Base-by-base conservation (phyloP, 2,113 vertebrate species). In the Sterna hirundo region DNA sequence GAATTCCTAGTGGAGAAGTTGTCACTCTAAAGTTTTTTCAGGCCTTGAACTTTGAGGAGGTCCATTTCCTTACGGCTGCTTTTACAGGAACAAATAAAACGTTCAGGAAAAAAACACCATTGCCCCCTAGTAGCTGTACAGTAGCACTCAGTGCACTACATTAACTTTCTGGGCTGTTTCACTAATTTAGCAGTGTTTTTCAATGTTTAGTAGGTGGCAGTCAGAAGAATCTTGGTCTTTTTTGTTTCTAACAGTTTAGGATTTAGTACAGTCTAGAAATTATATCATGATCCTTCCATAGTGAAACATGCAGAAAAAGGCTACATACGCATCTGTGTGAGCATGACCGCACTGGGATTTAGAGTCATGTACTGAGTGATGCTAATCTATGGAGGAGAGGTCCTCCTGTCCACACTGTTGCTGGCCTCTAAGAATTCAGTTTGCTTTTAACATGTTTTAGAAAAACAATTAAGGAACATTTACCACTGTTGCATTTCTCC, bases 261-360 rank as follows among this genome's bases (percentile, higher is more conserved):
- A 18, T 57, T 83, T 29, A 38, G 40, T 74, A 64, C 2, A 20
- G 17, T n/a, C 36, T 81, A 15, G 44, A 66, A 81, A 47, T 44
- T 10, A 15, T 30, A 18, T 12, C 4, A 6, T 49, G 14, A 27
- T 25, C 42, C 19, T 90, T 88, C 54, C 9, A 3, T 3, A 64
- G 15, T 22, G n/a, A 26, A 19, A 16, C 6, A 5, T 16, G 29
- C 77, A 60, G 44, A 16, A 0, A 84, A 78, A 80, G 0, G 17
- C 8, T 47, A 17, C 5, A 1, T 38, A 17, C 5, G 1, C 1
- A 2, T 47, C 15, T 51, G 25, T 26, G 38, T 38, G 29, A 54
- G 8, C 6, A 0, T 9, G 12, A 58, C 16, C 14, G 23, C 21
- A 3, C 1, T 10, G 44, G 26, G 26, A 17, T 23, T n/a, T 40